Conservation (phyloP, 2,888 invertebrate species). For the Caenorhabditis macrosperma region DNA sequence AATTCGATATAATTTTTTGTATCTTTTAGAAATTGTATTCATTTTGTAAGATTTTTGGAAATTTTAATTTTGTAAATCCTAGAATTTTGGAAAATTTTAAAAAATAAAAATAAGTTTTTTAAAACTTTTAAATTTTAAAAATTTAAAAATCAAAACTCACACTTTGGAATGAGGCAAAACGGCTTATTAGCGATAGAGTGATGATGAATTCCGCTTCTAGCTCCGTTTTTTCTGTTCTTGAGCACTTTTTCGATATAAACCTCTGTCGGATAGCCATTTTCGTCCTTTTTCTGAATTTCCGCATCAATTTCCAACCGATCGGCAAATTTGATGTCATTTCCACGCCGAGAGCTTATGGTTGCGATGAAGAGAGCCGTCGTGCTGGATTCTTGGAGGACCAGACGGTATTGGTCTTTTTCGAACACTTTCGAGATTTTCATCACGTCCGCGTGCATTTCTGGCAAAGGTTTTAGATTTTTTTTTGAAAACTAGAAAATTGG, state of each 20-base stretch:
- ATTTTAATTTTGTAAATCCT: neutral
- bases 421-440: conserved; percentile 4
- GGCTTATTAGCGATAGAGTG: conserved; percentile 22
- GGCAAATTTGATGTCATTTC: conserved; percentile 18
- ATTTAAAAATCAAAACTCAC: conserved; percentile 15
- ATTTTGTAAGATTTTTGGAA: too few species aligned
- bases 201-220: neutral
- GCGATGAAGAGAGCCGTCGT: conserved; percentile 5
- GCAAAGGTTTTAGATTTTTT: neutral
- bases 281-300: conserved; percentile 19
- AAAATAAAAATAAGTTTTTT: too few species aligned
- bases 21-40: too few species aligned
- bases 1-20: too few species aligned
- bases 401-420: conserved; percentile 21
- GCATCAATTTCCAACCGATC: conserved; percentile 17
- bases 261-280: neutral
- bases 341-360: conserved; percentile 1
- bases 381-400: conserved; percentile 23
- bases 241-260: conserved; percentile 24
- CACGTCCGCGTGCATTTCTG: conserved; percentile 40
- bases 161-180: conserved; percentile 17
- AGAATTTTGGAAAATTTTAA: too few species aligned
- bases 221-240: conserved; percentile 10
- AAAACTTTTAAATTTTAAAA: neutral
- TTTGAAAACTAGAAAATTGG: neutral